These are phyloP conservation scores for Apocrypta bakeri DNA, from an alignment of 1,140 invertebrate species.

Conservation along the genomic window DNA sequence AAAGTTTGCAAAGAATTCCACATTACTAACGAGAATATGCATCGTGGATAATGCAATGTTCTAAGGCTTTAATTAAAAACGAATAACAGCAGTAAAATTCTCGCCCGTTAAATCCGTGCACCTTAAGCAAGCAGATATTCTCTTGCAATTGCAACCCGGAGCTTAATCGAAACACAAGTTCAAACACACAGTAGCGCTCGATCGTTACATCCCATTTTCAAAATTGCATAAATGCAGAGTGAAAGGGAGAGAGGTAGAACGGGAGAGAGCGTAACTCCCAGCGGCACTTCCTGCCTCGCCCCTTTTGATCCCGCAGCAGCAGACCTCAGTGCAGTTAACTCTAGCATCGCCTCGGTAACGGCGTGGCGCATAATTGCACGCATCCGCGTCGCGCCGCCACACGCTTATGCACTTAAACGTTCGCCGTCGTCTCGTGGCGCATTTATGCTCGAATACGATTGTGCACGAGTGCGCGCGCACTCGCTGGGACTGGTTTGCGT, in stretches of 20 bases:
- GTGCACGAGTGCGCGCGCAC: not conserved
- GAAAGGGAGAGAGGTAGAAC: not conserved
- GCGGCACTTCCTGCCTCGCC: not conserved
- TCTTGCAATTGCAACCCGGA: not conserved
- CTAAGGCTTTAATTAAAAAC: not conserved
- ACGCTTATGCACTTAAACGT: not conserved
- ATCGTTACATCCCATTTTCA: conserved; percentile 2
- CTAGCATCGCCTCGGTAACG: conserved; percentile 6
- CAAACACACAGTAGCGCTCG: not conserved
- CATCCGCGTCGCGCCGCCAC: conserved; percentile 18
- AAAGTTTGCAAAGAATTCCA: too few species aligned
- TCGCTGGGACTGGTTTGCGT: not conserved
- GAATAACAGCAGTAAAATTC: not conserved
- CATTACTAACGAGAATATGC: too few species aligned
- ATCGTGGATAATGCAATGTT: not conserved
- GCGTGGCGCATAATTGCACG: conserved; percentile 36
- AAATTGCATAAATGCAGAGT: conserved; percentile 8
- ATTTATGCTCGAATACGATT: not conserved
- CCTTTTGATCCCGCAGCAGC: not conserved
- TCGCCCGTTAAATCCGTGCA: not conserved
- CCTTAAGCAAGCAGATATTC: not conserved
- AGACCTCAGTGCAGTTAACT: conserved; percentile 12
- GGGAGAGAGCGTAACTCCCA: not conserved
- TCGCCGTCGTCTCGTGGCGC: not conserved
- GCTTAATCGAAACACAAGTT: not conserved